These are phyloP conservation scores for Eupithecia centaureata DNA, from an alignment of 2,888 invertebrate species.

Conservation along the genomic window DNA sequence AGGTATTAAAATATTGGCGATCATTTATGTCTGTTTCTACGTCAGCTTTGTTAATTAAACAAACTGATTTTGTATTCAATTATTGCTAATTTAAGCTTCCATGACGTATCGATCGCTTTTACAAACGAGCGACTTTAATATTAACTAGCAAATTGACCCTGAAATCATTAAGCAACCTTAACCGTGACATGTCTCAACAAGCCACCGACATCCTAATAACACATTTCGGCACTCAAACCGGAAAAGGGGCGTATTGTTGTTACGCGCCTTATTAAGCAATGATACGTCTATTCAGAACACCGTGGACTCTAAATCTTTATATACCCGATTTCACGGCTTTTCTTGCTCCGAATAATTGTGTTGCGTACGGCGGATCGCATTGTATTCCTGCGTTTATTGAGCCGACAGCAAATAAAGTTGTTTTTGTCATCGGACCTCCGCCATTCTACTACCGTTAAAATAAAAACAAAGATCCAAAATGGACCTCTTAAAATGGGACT, in stretches of 20 bases:
- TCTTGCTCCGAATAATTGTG: slow-evolving; percentile 68
- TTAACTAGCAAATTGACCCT: slow-evolving; percentile 42
- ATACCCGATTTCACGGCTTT: slow-evolving; percentile 73
- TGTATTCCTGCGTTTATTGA: slow-evolving; percentile 63
- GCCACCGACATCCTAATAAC: slow-evolving; percentile 45
- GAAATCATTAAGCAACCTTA: slow-evolving; percentile 49
- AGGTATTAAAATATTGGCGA: not conserved
- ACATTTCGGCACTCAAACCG: slow-evolving; percentile 48
- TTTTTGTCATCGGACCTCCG: slow-evolving; percentile 71
- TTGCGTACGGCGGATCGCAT: slow-evolving; percentile 58
- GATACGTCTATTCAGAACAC: slow-evolving; percentile 69
- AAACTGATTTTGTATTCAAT: not conserved
- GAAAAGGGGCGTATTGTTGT: slow-evolving; percentile 76
- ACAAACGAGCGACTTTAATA: slow-evolving; percentile 20
- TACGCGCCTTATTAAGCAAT: slow-evolving; percentile 75
- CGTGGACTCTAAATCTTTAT: slow-evolving; percentile 44
- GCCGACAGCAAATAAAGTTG: slow-evolving; percentile 67
- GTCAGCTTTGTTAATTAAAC: not conserved
- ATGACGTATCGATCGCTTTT: slow-evolving; percentile 1
- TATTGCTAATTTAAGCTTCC: not conserved
- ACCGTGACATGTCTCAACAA: slow-evolving; percentile 54
- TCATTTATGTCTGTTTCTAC: not conserved
- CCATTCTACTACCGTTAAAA: slow-evolving; percentile 76
- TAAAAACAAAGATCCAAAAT: slow-evolving; percentile 67
- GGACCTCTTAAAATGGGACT: slow-evolving; percentile 58